Evolutionary conservation across 2,888 invertebrate species (phyloP).

Genomic region (Amiota communis): DNA sequence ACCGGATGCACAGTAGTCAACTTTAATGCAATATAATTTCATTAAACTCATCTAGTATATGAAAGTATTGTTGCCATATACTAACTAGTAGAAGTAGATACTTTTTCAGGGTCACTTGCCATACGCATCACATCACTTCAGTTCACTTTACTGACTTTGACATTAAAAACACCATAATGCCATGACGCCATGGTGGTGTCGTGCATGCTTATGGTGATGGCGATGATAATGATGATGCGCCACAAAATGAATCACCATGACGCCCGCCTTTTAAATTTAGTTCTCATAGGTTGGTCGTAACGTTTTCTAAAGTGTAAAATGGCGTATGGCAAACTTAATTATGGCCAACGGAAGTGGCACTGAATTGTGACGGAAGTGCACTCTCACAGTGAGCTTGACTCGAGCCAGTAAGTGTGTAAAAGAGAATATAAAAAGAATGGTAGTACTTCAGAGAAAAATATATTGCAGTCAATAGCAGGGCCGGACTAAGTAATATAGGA

Average conservation of each 20-base stretch:
- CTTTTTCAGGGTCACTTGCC: conserved; percentile 22
- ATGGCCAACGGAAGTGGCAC: conserved; percentile 61
- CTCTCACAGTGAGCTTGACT: conserved; percentile 29
- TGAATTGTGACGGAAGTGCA: conserved; percentile 58
- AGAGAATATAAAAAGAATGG: too few relatives aligned
- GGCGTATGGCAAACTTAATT: conserved; percentile 54
- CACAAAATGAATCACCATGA: background rate
- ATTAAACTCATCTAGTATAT: too few relatives aligned
- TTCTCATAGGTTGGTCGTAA: too few relatives aligned
- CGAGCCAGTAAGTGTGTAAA: background rate
- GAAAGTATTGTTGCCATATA: too few relatives aligned
- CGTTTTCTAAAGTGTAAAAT: conserved; percentile 26
- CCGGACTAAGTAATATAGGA: too few relatives aligned
- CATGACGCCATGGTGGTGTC: background rate
- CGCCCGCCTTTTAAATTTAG: background rate
- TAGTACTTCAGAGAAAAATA: too few relatives aligned
- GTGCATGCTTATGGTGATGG: background rate
- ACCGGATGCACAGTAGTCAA: too few relatives aligned
- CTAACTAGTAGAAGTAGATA: too few relatives aligned
- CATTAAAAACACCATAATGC: background rate
- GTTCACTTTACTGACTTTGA: background rate
- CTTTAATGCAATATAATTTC: too few relatives aligned
- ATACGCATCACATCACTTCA: conserved; percentile 1
- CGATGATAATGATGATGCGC: too few relatives aligned
- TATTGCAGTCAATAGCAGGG: too few relatives aligned